phyloP scores from a whole-genome alignment of 2,888 invertebrate species.

The Lissocephala sabroskyi region DNA sequence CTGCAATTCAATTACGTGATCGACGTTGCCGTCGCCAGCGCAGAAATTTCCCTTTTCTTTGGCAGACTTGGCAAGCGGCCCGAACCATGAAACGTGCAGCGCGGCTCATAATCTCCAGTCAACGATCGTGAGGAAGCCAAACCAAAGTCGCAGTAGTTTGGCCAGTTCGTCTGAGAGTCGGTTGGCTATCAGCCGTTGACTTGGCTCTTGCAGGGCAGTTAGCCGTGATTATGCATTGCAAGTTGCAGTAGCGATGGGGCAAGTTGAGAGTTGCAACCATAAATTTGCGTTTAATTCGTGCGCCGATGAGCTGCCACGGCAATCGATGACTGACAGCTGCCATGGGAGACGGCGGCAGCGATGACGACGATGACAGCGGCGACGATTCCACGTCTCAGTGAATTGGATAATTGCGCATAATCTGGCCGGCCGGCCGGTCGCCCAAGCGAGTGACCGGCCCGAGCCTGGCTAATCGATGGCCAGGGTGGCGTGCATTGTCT shows the following conservation, averaged over 20 bases:
- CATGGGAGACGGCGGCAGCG: constrained; percentile 9
- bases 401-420: constrained; percentile 54
- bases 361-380: constrained; percentile 18
- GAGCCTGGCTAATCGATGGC: too few species aligned
- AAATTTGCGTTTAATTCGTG: constrained; percentile 25
- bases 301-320: background rate
- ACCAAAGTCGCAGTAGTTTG: background rate
- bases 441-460: background rate
- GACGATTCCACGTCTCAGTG: constrained; percentile 37
- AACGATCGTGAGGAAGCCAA: constrained; percentile 21
- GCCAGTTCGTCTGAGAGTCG: background rate
- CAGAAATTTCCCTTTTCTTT: constrained; percentile 50
- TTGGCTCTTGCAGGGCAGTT: background rate
- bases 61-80: constrained; percentile 4
- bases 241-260: background rate
- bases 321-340: background rate
- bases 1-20: constrained; percentile 63
- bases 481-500: too few species aligned
- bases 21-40: too few species aligned
- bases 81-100: constrained; percentile 46
- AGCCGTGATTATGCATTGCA: background rate
- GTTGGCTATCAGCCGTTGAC: background rate
- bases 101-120: constrained; percentile 48
- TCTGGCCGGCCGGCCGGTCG: constrained; percentile 23
- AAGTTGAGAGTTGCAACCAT: constrained; percentile 20